phyloP scores from a whole-genome alignment of 2,797 vertebrate genomes.

The Gastrophryne carolinensis region DNA sequence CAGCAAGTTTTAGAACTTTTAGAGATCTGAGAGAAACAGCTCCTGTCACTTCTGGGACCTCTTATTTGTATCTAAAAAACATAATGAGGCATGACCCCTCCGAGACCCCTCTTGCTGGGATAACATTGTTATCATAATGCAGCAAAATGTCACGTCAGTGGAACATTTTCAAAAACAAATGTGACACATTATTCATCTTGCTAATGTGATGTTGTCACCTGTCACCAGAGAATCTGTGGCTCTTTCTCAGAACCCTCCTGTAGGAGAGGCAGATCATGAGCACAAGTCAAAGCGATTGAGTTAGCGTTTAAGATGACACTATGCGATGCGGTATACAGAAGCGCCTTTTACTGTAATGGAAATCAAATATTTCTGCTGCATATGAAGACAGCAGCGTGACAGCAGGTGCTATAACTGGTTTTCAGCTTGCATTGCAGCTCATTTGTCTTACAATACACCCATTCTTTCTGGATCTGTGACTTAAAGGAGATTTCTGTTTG shows the following conservation, averaged over 20 bases:
- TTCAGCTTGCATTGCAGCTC: not conserved
- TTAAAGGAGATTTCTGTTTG: too few relatives aligned
- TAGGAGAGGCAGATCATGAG: conserved; percentile 12
- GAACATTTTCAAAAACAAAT: conserved; percentile 51
- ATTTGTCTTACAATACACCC: too few relatives aligned
- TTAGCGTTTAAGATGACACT: not conserved
- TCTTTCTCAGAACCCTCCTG: conserved; percentile 37
- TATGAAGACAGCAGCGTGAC: not conserved
- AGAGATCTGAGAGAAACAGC: not conserved
- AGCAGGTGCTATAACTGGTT: not conserved
- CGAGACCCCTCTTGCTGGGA: conserved; percentile 29
- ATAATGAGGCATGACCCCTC: conserved; percentile 49
- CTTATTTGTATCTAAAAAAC: conserved; percentile 45
- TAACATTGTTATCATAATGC: conserved; percentile 50
- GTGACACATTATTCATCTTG: conserved; percentile 54
- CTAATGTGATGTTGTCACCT: conserved; percentile 50
- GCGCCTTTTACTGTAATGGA: not conserved
- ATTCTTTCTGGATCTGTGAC: too few relatives aligned
- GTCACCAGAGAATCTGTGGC: conserved; percentile 42
- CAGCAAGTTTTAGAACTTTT: conserved; percentile 6
- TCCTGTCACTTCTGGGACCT: conserved; percentile 28
- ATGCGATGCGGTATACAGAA: not conserved
- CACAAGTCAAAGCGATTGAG: conserved; percentile 16
- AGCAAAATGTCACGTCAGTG: conserved; percentile 50
- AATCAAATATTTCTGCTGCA: not conserved